Percentiles rank a stretch among this genome's conserved stretches.
phyloP scores from a whole-genome alignment of 2,113 vertebrate genomes.

The Etheostoma spectabile region DNA sequence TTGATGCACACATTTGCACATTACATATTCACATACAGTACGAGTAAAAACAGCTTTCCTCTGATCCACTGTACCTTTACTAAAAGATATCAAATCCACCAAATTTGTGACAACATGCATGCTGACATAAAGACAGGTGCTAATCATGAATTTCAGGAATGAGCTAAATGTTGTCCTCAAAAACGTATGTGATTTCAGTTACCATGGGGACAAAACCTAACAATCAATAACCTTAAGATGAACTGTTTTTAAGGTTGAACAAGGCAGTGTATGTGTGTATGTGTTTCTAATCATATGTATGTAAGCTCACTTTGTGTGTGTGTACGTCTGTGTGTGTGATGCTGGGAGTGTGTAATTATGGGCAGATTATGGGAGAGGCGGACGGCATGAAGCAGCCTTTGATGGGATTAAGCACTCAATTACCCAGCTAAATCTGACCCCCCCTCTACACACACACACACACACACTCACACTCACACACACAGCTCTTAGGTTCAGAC shows the following conservation, averaged over 20 bases:
- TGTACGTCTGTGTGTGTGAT: constrained; percentile 45
- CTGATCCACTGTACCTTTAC: not conserved
- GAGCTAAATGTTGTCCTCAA: not conserved
- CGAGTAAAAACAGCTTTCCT: not conserved
- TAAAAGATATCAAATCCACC: not conserved
- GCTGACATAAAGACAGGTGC: constrained; percentile 4
- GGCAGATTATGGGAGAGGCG: constrained; percentile 78
- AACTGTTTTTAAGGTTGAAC: constrained; percentile 28
- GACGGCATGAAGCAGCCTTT: constrained; percentile 77
- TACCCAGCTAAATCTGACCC: constrained; percentile 73
- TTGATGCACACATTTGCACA: constrained; percentile 22
- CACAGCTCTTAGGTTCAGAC: constrained; percentile 40
- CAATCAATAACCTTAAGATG: constrained; percentile 26
- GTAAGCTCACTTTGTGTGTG: constrained; percentile 19
- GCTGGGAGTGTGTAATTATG: constrained; percentile 78
- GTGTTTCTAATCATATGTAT: constrained; percentile 17
- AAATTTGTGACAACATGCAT: not conserved
- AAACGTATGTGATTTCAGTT: not conserved
- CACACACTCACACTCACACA: not conserved
- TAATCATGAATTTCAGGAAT: not conserved
- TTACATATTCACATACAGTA: not conserved
- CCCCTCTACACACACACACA: constrained; percentile 1
- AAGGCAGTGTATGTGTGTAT: not conserved
- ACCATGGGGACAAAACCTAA: constrained; percentile 21
- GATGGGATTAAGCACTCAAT: constrained; percentile 85